phyloP scores from a whole-genome alignment of 1,140 invertebrate species.

The Galleria mellonella region DNA sequence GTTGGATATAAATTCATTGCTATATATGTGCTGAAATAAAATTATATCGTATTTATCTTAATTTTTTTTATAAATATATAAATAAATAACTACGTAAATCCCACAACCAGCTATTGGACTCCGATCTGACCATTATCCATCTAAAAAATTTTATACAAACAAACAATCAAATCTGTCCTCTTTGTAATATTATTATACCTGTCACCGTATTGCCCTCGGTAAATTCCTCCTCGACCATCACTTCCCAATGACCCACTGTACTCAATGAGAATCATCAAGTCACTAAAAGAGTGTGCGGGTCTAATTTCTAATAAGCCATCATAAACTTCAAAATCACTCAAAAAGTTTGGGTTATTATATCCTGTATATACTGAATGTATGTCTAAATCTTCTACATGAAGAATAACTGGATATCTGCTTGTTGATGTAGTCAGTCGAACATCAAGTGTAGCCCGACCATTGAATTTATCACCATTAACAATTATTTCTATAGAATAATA shows the following conservation, averaged over 20 bases:
- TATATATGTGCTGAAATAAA: conserved; percentile 76
- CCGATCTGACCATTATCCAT: too few relatives aligned
- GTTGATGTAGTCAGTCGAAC: conserved; percentile 22
- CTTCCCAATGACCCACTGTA: conserved; percentile 56
- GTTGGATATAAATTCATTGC: conserved; percentile 90
- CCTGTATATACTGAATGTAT: conserved; percentile 29
- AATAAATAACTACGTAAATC: too few relatives aligned
- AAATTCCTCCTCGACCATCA: conserved; percentile 28
- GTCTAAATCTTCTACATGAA: conserved; percentile 28
- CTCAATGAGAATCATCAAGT: conserved; percentile 37
- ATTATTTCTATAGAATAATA: conserved; percentile 32
- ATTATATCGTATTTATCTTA: too few relatives aligned
- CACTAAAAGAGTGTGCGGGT: conserved; percentile 11
- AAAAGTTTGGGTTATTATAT: conserved; percentile 22
- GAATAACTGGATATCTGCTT: conserved; percentile 24
- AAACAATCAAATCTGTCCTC: too few relatives aligned
- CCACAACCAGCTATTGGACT: too few relatives aligned
- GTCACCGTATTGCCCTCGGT: conserved; percentile 18
- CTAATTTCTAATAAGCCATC: conserved; percentile 30
- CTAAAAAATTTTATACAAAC: too few relatives aligned
- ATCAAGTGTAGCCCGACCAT: conserved; percentile 38
- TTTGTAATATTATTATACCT: conserved; percentile 24
- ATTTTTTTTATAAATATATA: too few relatives aligned
- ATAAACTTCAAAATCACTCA: conserved; percentile 11
- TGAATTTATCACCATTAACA: conserved; percentile 25